phyloP scores from a whole-genome alignment of 2,888 invertebrate species.

The Brachyptera risi region DNA sequence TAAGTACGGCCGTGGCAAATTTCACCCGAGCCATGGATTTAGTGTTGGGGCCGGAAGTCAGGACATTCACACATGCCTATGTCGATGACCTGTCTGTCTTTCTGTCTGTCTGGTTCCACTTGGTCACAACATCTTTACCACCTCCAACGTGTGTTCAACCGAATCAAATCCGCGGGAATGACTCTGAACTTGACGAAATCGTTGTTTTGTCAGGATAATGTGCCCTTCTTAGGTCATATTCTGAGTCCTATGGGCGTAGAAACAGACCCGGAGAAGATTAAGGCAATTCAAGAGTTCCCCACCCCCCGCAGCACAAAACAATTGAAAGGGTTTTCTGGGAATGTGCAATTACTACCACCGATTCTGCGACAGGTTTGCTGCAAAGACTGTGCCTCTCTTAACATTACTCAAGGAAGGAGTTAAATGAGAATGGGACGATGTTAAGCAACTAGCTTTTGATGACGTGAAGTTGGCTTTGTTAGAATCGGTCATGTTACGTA shows the following conservation, averaged over 20 bases:
- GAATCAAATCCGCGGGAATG: not conserved
- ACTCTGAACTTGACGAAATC: constrained; percentile 13
- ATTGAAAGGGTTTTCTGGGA: not conserved
- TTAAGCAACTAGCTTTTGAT: not conserved
- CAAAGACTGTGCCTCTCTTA: not conserved
- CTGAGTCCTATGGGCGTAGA: not conserved
- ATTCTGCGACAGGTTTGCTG: not conserved
- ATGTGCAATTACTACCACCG: not conserved
- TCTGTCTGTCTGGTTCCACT: not conserved
- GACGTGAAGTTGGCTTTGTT: not conserved
- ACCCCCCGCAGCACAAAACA: not conserved
- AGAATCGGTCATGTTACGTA: constrained; percentile 21
- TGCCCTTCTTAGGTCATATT: not conserved
- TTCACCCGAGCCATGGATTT: not conserved
- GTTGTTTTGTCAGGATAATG: not conserved
- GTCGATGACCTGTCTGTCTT: constrained; percentile 11
- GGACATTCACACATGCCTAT: not conserved
- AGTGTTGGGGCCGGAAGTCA: not conserved
- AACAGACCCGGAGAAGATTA: not conserved
- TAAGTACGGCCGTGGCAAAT: not conserved
- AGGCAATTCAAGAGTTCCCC: not conserved
- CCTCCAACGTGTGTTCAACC: not conserved
- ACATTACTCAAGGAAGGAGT: not conserved
- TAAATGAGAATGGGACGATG: not conserved
- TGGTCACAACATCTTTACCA: constrained; percentile 2